Conservation (phyloP, 35 echinoderm and acorn worm genomes). For the Diadema setosum region DNA sequence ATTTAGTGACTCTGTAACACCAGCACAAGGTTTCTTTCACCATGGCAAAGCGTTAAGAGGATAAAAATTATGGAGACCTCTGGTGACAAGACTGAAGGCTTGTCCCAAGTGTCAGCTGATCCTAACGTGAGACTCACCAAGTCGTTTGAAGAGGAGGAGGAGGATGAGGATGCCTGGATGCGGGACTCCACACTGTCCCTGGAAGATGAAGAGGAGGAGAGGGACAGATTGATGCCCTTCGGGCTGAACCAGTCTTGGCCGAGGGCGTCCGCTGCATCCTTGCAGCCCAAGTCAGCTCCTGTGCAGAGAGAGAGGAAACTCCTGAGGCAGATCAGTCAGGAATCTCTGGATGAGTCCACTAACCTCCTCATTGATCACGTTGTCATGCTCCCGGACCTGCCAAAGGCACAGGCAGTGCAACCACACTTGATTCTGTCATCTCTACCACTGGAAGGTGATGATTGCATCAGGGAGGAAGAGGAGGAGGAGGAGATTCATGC, state of each 20-base stretch:
- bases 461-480: too few relatives aligned
- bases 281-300: background rate
- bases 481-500: background rate
- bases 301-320: background rate
- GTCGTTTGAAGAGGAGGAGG: too few relatives aligned
- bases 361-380: background rate
- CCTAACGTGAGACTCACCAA: too few relatives aligned
- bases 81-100: too few relatives aligned
- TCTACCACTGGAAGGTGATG: too few relatives aligned
- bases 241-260: slow-evolving; percentile 14
- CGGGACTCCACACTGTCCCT: background rate
- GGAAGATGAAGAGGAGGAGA: background rate
- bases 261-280: background rate
- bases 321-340: background rate
- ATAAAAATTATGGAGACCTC: too few relatives aligned
- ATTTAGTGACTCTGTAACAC: too few relatives aligned
- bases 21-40: too few relatives aligned
- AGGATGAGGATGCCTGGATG: slow-evolving; percentile 10
- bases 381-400: background rate
- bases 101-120: too few relatives aligned
- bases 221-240: background rate
- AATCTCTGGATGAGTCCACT: slow-evolving; percentile 1
- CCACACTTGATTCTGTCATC: too few relatives aligned
- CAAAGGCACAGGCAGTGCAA: background rate
- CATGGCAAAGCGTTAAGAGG: too few relatives aligned